Conservation (phyloP, 2,113 vertebrate genomes). For the Xenopus borealis region DNA sequence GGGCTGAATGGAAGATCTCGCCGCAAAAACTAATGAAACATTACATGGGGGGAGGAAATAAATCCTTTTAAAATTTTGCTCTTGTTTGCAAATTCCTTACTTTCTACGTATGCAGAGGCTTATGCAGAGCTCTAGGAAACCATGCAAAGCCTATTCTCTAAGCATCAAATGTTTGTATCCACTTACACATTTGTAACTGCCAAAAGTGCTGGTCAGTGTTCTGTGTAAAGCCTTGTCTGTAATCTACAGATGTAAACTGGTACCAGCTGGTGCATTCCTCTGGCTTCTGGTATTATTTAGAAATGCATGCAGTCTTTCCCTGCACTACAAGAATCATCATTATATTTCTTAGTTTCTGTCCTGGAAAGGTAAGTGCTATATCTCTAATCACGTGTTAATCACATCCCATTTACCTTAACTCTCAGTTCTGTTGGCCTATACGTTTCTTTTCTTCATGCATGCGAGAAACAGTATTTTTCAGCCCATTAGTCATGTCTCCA, state of each 20-base stretch:
- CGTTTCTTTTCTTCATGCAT: too few relatives aligned
- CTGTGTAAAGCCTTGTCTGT: neutral
- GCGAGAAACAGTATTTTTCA: too few relatives aligned
- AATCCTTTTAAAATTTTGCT: slow-evolving; percentile 12
- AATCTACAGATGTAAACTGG: slow-evolving; percentile 23
- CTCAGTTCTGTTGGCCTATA: too few relatives aligned
- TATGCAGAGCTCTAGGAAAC: slow-evolving; percentile 13
- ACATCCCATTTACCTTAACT: too few relatives aligned
- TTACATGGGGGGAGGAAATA: neutral
- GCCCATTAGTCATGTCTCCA: neutral
- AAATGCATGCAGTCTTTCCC: too few relatives aligned
- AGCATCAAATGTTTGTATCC: slow-evolving; percentile 23
- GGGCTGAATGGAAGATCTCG: too few relatives aligned
- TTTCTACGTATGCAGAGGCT: slow-evolving; percentile 24
- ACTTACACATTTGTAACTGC: slow-evolving; percentile 19
- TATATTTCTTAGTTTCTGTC: too few relatives aligned
- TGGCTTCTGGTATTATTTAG: neutral
- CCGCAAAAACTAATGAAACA: neutral
- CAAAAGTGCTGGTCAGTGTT: slow-evolving; percentile 1
- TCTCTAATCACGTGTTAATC: too few relatives aligned
- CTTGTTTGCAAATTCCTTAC: slow-evolving; percentile 32
- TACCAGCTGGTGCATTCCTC: slow-evolving; percentile 26
- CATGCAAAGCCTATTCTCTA: slow-evolving; percentile 21
- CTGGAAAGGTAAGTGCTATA: too few relatives aligned
- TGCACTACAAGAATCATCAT: too few relatives aligned